Evolutionary conservation across 2,888 invertebrate species (phyloP), one percentile per base, ranked within the genome.

Genomic region (Cataglyphis rosenhaueri): DNA sequence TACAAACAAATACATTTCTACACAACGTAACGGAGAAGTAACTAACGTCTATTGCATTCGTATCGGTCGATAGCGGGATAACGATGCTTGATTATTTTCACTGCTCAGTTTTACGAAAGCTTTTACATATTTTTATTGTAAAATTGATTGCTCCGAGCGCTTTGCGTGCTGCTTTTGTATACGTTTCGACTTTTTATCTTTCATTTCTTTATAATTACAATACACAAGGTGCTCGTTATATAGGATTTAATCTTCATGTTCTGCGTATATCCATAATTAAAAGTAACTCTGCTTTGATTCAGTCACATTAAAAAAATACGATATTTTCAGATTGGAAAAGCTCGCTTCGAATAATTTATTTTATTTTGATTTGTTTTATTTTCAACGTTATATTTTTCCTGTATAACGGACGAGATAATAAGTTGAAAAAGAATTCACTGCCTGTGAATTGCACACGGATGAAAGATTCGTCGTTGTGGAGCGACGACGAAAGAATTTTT

Each of bases 81-180:
- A n/a, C 10, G 52, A 55, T 25, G 61, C 48, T 55, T 78, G 61
- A 78, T 79, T 82, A 82, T 62, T 29, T 59, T 64, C 82, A 38
- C 75, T 59, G 62, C 52, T 59, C 55, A 66, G 38, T 66, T 70
- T 70, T 78, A 15, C 59, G 32, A 71, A 57, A 38, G 21, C 35
- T 44, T 74, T 35, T 9, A 48, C 3, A 48, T 18, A n/a, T 75
- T 15, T 29, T 18, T 68, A 32, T 57, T 70, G 21, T 68, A 78
- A 68, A 68, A 41, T 21, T 78, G 44, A 68, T 78, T 57, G 65
- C 65, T 52, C 15, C 32, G 29, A 55, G 29, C 25, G 41, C 70
- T 57, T 78, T 41, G n/a, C 21, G 32, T 32, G 15, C 38, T 9
- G 41, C 41, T 70, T 78, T 68, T 68, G 32, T 68, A 15, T 15